Evolutionary conservation across 2,113 vertebrate species (phyloP).

Genomic region (Cheirogaleus medius): DNA sequence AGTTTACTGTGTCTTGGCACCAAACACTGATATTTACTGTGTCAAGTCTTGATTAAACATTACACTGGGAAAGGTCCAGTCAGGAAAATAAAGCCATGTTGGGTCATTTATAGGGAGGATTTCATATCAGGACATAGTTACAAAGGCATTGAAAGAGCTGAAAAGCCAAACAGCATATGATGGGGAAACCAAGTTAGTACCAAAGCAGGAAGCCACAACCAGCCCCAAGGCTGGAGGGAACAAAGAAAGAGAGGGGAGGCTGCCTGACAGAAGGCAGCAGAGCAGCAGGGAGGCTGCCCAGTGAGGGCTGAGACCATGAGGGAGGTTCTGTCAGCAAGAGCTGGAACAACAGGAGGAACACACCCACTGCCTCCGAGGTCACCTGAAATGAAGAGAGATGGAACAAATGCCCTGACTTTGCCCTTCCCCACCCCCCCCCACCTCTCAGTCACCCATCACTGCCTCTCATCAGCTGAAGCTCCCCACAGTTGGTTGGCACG

Average conservation of each 20-base stretch:
- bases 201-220: not conserved
- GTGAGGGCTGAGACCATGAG: not conserved
- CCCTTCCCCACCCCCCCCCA: not conserved
- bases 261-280: not conserved
- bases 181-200: not conserved
- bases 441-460: not conserved
- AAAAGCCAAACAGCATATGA: not conserved
- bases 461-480: not conserved
- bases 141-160: not conserved
- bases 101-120: not conserved
- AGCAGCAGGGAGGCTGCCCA: not conserved
- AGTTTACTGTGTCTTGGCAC: not conserved
- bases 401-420: not conserved
- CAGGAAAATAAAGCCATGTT: not conserved
- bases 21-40: not conserved
- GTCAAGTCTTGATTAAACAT: not conserved
- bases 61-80: not conserved
- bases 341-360: not conserved
- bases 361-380: not conserved
- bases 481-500: not conserved
- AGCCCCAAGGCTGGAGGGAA: not conserved
- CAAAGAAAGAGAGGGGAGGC: not conserved
- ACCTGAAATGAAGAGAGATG: not conserved
- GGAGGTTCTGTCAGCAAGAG: not conserved
- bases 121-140: not conserved